Percentiles rank a stretch among this genome's conserved stretches.
Conservation (phyloP, 64 coral and sea anemone genomes). For the Montipora foliosa region DNA sequence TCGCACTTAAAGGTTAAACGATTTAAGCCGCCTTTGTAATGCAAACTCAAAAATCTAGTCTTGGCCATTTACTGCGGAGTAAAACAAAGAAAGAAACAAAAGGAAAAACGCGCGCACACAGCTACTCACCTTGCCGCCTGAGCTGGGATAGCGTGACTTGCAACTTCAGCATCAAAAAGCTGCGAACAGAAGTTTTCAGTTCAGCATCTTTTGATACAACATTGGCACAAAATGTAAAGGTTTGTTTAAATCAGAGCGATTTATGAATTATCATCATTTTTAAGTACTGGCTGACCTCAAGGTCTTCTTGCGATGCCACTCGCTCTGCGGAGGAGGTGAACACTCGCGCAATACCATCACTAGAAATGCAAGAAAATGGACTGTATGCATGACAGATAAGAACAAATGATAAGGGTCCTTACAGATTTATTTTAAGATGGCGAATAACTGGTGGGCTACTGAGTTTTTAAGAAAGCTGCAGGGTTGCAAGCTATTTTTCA, state of each 20-base stretch:
- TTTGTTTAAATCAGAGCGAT: not conserved
- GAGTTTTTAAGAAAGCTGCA: too few relatives aligned
- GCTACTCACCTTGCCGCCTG: conserved; percentile 74
- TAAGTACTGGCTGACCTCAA: conserved; percentile 31
- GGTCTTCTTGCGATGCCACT: conserved; percentile 66
- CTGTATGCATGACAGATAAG: not conserved
- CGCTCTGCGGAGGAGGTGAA: conserved; percentile 43
- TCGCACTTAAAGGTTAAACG: too few relatives aligned
- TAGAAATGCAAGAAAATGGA: not conserved
- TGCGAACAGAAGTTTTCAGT: not conserved
- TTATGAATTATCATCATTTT: not conserved
- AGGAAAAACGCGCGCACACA: not conserved
- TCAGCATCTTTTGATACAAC: not conserved
- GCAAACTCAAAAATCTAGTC: too few relatives aligned
- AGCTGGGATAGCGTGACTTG: conserved; percentile 95
- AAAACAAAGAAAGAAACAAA: too few relatives aligned
- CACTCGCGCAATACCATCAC: conserved; percentile 60
- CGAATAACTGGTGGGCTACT: too few relatives aligned
- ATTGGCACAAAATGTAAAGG: not conserved
- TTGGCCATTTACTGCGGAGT: too few relatives aligned
- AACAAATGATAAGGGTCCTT: too few relatives aligned
- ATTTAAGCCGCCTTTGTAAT: too few relatives aligned
- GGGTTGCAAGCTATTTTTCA: too few relatives aligned
- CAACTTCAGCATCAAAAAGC: conserved; percentile 97
- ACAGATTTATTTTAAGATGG: too few relatives aligned